Evolutionary conservation across 2,888 invertebrate genomes (phyloP), one percentile per base, ranked within the genome.

Genomic region (Tenthredo scrophulariae): DNA sequence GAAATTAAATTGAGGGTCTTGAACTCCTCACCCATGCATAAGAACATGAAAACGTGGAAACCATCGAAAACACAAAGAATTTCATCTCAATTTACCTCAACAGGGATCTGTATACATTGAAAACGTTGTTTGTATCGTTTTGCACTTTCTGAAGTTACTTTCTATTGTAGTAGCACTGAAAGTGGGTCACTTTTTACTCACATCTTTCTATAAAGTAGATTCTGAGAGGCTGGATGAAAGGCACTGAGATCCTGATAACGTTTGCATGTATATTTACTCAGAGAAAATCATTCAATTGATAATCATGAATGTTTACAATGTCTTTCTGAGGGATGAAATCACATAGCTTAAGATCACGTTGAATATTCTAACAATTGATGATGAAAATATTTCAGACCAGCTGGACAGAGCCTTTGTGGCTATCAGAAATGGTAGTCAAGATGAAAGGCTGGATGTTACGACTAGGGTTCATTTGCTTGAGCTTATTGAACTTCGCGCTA

Each of bases 401-500:
- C 94, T 98, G 89, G 98, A 98, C 94, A 92, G 94, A 89, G 96
- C 96, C 90, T 98, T 98, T 94, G 96, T 97, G 90, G 96, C 97
- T 91, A 97, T 98, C 93, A 96, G 98, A 90, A 97, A 98, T 94
- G 97, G 97, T 90, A 97, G 97, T 91, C 97, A 97, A 93, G 97
- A 98, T 94, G 97, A 97, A 93, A 96, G 96, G 93, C 94, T 98
- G 91, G 98, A 98, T 93, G 96, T 97, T 92, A 96, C 97, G 93
- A 97, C 97, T 91, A 96, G 98, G 94, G 95, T 98, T 92, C 97
- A 97, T 94, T 95, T 98, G 91, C 96, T 99, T 93, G 98, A 98
- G 94, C 95, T 98, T 87, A 98, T 99, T 90, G 98, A 99, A 94
- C 94, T 98, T 92, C 95, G 98, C 92, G 98, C 98, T 87, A 97